phyloP scores from a whole-genome alignment of 2,113 vertebrate genomes.

The Collichthys lucidus region DNA sequence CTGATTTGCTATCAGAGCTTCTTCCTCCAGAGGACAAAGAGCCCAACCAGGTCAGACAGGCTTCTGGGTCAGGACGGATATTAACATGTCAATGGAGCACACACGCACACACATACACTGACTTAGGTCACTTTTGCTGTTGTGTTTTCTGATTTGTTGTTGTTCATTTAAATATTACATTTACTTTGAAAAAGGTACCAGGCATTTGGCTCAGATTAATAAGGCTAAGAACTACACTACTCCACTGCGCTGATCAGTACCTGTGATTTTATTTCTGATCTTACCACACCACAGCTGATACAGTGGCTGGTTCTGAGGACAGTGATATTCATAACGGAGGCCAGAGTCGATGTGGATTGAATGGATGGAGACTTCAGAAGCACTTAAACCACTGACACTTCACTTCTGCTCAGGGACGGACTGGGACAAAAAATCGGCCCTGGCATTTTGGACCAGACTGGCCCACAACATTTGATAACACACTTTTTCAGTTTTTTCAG shows the following conservation, averaged over 20 bases:
- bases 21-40: slow-evolving; percentile 45
- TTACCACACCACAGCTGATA: not conserved
- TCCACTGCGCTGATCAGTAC: not conserved
- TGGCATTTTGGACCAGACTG: too few species aligned
- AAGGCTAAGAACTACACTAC: not conserved
- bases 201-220: not conserved
- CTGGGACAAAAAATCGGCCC: too few species aligned
- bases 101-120: not conserved
- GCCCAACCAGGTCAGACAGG: slow-evolving; percentile 64
- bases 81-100: slow-evolving; percentile 69
- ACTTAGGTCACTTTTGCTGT: too few species aligned
- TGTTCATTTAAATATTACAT: too few species aligned
- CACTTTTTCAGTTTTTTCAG: too few species aligned
- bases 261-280: not conserved
- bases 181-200: not conserved
- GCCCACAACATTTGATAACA: too few species aligned
- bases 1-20: slow-evolving; percentile 23
- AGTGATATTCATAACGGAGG: not conserved
- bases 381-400: not conserved
- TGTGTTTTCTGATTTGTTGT: too few species aligned
- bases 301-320: not conserved
- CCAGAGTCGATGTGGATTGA: not conserved
- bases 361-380: not conserved
- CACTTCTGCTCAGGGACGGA: too few species aligned
- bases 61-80: slow-evolving; percentile 60